Conservation (phyloP, 2,888 invertebrate species). For the Abrostola tripartita region DNA sequence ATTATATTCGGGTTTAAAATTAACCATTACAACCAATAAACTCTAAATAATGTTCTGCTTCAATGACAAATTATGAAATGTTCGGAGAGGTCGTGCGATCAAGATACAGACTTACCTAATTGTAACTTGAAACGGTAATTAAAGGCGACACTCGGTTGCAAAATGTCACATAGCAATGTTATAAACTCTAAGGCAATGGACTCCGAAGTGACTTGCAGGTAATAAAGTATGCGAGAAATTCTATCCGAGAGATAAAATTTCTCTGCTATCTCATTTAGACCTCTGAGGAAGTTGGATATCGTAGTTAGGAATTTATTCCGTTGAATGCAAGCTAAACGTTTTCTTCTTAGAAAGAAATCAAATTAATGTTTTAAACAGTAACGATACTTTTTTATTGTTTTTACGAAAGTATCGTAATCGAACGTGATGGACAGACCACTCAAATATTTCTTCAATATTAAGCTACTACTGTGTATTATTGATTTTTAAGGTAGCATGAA, state of each 20-base stretch:
- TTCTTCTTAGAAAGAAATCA: neutral
- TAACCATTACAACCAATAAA: conserved; percentile 33
- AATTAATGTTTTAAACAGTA: neutral
- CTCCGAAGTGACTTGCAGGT: conserved; percentile 4
- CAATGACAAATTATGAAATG: conserved; percentile 68
- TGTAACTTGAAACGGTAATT: conserved; percentile 54
- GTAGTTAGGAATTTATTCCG: neutral
- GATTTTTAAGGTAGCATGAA: no score
- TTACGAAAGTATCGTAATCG: no score
- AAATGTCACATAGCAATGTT: conserved; percentile 44
- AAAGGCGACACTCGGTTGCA: conserved; percentile 38
- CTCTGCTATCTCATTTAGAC: conserved; percentile 14
- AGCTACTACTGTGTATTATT: no score
- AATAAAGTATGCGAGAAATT: conserved; percentile 20
- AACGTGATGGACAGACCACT: no score
- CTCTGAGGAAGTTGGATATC: conserved; percentile 9
- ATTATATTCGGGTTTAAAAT: conserved; percentile 17
- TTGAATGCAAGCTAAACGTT: neutral
- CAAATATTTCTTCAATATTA: no score
- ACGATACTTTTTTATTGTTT: no score
- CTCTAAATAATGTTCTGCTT: conserved; percentile 44
- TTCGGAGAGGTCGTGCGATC: conserved; percentile 54
- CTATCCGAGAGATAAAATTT: conserved; percentile 15
- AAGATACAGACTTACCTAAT: conserved; percentile 53
- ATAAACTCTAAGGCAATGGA: conserved; percentile 18